Base-by-base conservation (phyloP, 1,140 invertebrate species). In the Globodera rostochiensis region DNA sequence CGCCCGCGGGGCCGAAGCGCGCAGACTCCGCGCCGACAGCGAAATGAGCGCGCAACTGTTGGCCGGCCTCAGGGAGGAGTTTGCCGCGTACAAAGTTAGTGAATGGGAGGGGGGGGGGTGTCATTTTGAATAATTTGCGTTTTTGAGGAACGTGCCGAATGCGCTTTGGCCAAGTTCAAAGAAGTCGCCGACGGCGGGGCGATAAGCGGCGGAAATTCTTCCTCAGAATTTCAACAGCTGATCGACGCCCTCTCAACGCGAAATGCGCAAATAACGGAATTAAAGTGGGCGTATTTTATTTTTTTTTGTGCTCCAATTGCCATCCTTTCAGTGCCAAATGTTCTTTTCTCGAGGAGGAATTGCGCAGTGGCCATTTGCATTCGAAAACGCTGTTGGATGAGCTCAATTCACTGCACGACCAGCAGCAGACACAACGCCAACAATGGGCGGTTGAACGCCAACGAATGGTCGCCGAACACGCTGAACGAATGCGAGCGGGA, bases 271-370 rank as follows among this genome's bases (percentile, higher is more conserved):
- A 53, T 80, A 45, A 45, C 79, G 13, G 47, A 73, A 47, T 60
- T 80, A 53, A 80, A 49, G 79, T 80, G 15, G n/a, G 60, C 57
- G 19, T 19, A n/a, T 80, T 8, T 80, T 78, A 19, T n/a, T 57
- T 36, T 70, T 36, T 74, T 57, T 8, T 57, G 19, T 53, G 1
- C 11, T 53, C 7, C 50, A 7, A 9, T 53, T 53, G 7, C 50
- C 57, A 15, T 64, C 57, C 2, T 60, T 80, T 80, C 13, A 80
- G 79, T 49, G 69, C 70, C 15, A 80, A 80, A 66, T 80, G 79
- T 66, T 80, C 79, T 4, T 80, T 80, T 66, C 49, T 80, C n/a
- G 79, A 80, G 49, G 79, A 80, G 60, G 79, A 80, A 19, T 13
- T 73, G 47, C 60, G 75, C 49, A 79, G 21, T 80, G 64, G 71